Base-by-base conservation (phyloP, 2,888 invertebrate species). In the Plebejus melissa region DNA sequence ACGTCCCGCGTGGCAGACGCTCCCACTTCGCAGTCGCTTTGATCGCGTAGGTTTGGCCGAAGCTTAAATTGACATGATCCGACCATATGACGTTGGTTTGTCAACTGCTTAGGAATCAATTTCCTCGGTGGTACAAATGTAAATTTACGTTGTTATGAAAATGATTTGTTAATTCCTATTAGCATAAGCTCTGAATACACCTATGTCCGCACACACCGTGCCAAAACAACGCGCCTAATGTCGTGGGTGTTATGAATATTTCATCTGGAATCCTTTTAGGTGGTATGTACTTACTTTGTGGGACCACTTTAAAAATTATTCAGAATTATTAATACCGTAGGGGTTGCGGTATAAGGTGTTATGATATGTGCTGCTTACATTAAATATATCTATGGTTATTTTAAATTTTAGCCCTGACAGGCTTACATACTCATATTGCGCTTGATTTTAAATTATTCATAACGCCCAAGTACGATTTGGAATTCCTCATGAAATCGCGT, bases 241-340 rank as follows among this genome's bases (percentile, higher is more conserved):
- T 32, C 69, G 38, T 74, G 38, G 58, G 74, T 38, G 74, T 41
- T 58, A 58, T 74, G 74, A 74, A 74, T 74, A 74, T 90, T 89
- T 85, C 85, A 88, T 85, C 82, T 83, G 82, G 85, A 86, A 85
- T 84, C 88, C 89, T 87, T 89, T 90, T 89, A 87, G 76, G 76
- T 77, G 72, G 76, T 72, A 71, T 69, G 76, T 72, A 71, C 70
- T 70, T 70, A 41, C 70, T 65, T 65, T 65, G 70, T 70, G 70
- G 11, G 41, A 70, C 70, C 70, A 70, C 70, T 70, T 70, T 70
- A 70, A 70, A 70, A 70, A 70, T 70, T 70, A 70, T 70, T 70
- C 70, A 38, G 41, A 70, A 41, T 70, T 65, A 65, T 65, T 70
- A 41, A 41, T 41, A 41, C 22, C n/a, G 38, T 22, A 41, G 5